Evolutionary conservation across 1,140 invertebrate species (phyloP).

Genomic region (Drosophila subpulchrella): DNA sequence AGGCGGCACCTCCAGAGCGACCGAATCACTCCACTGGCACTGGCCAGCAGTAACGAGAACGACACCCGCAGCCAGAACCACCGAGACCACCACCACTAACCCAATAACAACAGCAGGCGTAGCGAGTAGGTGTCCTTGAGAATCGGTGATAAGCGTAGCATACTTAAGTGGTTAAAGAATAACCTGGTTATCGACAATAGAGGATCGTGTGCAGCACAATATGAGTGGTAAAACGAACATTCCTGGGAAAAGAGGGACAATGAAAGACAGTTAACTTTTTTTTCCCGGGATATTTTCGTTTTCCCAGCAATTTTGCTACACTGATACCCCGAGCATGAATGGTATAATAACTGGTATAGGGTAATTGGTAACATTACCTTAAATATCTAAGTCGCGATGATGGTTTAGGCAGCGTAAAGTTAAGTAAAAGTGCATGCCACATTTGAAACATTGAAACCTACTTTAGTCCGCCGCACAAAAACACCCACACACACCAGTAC

Average conservation of each 20-base stretch:
- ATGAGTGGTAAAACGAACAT: neutral
- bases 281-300: neutral
- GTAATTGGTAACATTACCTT: slow-evolving; percentile 22
- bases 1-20: slow-evolving; percentile 13
- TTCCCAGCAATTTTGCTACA: slow-evolving; percentile 17
- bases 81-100: slow-evolving; percentile 59
- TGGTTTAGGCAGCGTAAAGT: slow-evolving; percentile 21
- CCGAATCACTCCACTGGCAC: slow-evolving; percentile 12
- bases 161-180: slow-evolving; percentile 12
- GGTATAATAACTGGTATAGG: slow-evolving; percentile 16
- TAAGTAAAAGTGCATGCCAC: slow-evolving; percentile 66
- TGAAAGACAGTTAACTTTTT: too few relatives aligned
- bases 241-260: too few relatives aligned
- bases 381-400: slow-evolving; percentile 15
- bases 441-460: slow-evolving; percentile 72
- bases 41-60: slow-evolving; percentile 4
- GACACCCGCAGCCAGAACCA: neutral
- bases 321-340: neutral
- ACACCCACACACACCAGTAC: slow-evolving; percentile 15
- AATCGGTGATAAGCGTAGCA: slow-evolving; percentile 12
- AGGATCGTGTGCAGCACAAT: neutral
- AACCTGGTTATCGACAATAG: neutral
- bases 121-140: slow-evolving; percentile 60
- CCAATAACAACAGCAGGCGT: slow-evolving; percentile 46
- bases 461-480: slow-evolving; percentile 50